Evolutionary conservation across 2,888 invertebrate genomes (phyloP), one percentile per base, ranked within the genome.

Genomic region (Sepiola atlantica): DNA sequence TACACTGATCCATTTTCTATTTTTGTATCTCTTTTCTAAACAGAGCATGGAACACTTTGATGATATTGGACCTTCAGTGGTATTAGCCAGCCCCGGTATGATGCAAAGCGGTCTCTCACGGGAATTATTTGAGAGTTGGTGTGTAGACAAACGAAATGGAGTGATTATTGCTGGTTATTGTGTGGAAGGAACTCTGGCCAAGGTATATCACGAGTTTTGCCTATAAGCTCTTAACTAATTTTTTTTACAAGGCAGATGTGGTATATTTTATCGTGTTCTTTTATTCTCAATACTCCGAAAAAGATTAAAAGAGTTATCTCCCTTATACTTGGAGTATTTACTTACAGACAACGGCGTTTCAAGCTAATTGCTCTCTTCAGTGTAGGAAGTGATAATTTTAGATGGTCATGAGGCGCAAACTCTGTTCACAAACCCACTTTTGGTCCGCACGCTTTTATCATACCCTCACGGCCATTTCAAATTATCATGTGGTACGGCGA

Each of bases 41-140:
- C 97, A 99, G 98, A 99, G 99, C 92, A 99, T 99, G 96, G 99
- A 99, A 97, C 99, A 99, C 97, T 99, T 99, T 97, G 99, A 99
- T 96, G 99, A 99, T 97, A 99, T 99, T 94, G 99, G 99, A 0
- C 99, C 99, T 0, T 99, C 99, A 97, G 99, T 99, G n/a, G 98
- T 99, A 55, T 99, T 99, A 98, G 99, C 99, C 1, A 99, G 99
- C 0, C 99, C 99, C 0, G 99, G 99, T 97, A 99, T 99, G 99
- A 99, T 99, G 99, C 99, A 99, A 98, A 99, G 99, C 96, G 99
- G 99, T 0, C 98, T 99, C 45, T 99, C 99, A 0, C 98, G 99
- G 61, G 99, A 99, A 97, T 98, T 99, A 93, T 99, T 99, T 98
- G 99, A 99, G 98, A 98, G 98, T 21, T 99, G 99, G 99, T 99